phyloP scores from a whole-genome alignment of 2,888 invertebrate species.

The Clusia tigrina region DNA sequence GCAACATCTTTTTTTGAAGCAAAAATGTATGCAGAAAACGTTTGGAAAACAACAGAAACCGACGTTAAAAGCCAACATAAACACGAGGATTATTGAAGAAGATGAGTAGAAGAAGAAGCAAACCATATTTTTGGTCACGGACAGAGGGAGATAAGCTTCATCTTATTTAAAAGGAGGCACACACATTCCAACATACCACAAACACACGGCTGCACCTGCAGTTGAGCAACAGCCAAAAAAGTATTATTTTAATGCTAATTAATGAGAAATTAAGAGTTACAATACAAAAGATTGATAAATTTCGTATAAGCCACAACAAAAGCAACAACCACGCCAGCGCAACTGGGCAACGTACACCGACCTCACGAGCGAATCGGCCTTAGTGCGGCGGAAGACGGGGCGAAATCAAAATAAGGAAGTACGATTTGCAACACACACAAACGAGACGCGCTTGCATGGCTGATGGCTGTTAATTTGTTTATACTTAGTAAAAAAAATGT shows the following conservation, averaged over 20 bases:
- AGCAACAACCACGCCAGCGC: too few relatives aligned
- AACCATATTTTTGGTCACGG: neutral
- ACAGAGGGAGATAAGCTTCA: neutral
- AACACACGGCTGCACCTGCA: neutral
- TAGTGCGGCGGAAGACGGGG: too few relatives aligned
- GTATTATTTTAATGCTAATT: neutral
- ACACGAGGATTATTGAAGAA: constrained; percentile 6
- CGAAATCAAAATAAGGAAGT: neutral
- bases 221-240: neutral
- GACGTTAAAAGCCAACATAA: constrained; percentile 38
- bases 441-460: too few relatives aligned
- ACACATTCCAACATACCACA: neutral
- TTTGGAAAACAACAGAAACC: constrained; percentile 53
- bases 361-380: too few relatives aligned
- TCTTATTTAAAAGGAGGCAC: neutral
- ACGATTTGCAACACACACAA: too few relatives aligned
- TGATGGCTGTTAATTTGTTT: too few relatives aligned
- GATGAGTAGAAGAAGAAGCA: neutral
- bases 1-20: constrained; percentile 37
- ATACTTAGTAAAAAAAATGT: too few relatives aligned
- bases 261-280: neutral
- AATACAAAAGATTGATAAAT: neutral
- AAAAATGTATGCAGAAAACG: constrained; percentile 47
- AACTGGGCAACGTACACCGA: too few relatives aligned
- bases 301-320: neutral